Percentiles rank a stretch among this genome's conserved stretches.
Evolutionary conservation across 2,888 invertebrate species (phyloP).

Genomic region (Lutraria lutraria): DNA sequence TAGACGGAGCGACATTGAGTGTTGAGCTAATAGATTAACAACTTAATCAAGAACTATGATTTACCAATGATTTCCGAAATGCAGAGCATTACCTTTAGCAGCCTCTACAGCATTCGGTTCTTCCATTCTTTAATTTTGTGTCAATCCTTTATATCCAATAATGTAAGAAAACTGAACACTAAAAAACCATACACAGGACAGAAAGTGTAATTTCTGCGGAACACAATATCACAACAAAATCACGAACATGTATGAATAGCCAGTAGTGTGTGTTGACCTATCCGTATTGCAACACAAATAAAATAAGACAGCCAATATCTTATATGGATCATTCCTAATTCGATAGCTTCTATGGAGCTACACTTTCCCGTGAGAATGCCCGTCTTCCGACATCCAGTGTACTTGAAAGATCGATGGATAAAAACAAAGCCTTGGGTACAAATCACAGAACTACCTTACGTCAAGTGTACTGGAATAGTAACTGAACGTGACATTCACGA

Average conservation of each 20-base stretch:
- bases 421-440: conserved; percentile 1
- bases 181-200: neutral
- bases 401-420: conserved; percentile 25
- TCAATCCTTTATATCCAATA: neutral
- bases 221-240: conserved; percentile 12
- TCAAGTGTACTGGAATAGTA: neutral
- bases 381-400: neutral
- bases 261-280: conserved; percentile 10
- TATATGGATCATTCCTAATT: conserved; percentile 27
- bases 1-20: too few relatives aligned
- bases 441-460: neutral
- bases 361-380: neutral
- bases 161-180: neutral
- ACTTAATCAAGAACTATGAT: neutral
- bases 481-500: neutral
- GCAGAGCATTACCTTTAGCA: conserved; percentile 5
- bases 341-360: conserved; percentile 12
- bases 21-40: too few relatives aligned
- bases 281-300: conserved; percentile 9
- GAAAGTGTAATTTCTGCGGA: neutral
- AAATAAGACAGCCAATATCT: conserved; percentile 25
- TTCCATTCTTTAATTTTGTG: neutral
- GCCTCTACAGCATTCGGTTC: conserved; percentile 14
- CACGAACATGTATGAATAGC: conserved; percentile 8
- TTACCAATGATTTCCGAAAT: neutral